Percentiles rank a stretch among this genome's conserved stretches.
phyloP scores from a whole-genome alignment of 2,113 vertebrate species.

The Protomyctophum bolini region DNA sequence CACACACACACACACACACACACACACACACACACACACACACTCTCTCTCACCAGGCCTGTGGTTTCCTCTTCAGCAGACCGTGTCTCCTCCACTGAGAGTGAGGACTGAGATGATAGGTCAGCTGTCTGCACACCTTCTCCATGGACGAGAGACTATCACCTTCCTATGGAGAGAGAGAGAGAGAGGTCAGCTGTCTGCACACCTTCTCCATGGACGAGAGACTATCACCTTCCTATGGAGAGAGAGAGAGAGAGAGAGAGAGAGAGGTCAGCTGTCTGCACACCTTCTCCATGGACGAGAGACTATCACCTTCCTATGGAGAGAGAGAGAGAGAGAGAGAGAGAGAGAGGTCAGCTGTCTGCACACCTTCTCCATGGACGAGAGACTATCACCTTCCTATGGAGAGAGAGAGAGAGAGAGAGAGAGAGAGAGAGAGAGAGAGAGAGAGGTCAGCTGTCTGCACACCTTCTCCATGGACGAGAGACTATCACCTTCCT shows the following conservation, averaged over 20 bases:
- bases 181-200: neutral
- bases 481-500: constrained; percentile 92
- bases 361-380: constrained; percentile 97
- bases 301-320: constrained; percentile 91
- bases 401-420: constrained; percentile 48
- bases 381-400: constrained; percentile 84
- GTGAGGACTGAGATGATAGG: constrained; percentile 97
- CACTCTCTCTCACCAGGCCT: constrained; percentile 87
- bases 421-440: constrained; percentile 3
- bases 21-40: constrained; percentile 12
- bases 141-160: constrained; percentile 93
- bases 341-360: constrained; percentile 81
- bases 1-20: constrained; percentile 26
- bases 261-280: constrained; percentile 86
- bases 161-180: constrained; percentile 81
- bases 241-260: constrained; percentile 7
- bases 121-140: constrained; percentile 97
- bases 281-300: constrained; percentile 96
- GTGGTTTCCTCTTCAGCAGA: constrained; percentile 92
- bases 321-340: constrained; percentile 19
- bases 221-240: too few relatives aligned
- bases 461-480: constrained; percentile 97
- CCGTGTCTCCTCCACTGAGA: constrained; percentile 94
- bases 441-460: constrained; percentile 72
- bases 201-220: too few relatives aligned